These are phyloP conservation scores for Scartelaos histophorus DNA, from an alignment of 2,113 vertebrate species.

Conservation along the genomic window DNA sequence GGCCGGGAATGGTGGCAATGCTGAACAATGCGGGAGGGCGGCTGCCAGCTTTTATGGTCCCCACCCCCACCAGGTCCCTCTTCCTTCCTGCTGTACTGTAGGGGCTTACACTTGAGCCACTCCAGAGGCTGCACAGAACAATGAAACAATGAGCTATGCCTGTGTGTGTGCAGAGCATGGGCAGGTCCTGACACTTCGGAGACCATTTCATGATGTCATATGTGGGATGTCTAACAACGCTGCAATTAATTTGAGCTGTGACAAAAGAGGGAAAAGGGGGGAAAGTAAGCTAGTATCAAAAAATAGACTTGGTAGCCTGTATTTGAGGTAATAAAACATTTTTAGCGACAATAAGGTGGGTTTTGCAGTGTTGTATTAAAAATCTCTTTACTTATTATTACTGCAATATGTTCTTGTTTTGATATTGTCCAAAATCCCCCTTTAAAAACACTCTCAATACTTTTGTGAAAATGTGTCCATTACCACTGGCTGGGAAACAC, in stretches of 20 bases:
- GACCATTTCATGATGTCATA: constrained; percentile 33
- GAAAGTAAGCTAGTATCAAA: not conserved
- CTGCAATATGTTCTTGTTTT: no score
- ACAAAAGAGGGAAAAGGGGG: not conserved
- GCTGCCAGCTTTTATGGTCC: constrained; percentile 77
- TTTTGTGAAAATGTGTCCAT: no score
- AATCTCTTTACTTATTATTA: not conserved
- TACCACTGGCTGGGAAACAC: no score
- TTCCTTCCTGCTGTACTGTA: constrained; percentile 83
- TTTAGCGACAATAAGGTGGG: not conserved
- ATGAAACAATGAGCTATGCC: constrained; percentile 70
- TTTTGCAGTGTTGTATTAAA: not conserved
- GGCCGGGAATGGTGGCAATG: constrained; percentile 55
- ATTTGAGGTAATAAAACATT: not conserved
- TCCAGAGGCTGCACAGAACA: constrained; percentile 67
- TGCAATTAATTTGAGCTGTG: constrained; percentile 5
- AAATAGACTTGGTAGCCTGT: not conserved
- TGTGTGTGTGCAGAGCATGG: constrained; percentile 30
- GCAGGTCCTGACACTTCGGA: constrained; percentile 36
- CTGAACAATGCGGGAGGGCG: constrained; percentile 77
- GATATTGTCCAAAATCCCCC: no score
- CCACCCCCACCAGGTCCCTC: constrained; percentile 72
- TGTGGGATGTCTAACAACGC: constrained; percentile 23
- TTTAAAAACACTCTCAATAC: no score
- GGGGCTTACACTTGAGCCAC: constrained; percentile 74